Conservation (phyloP, 1,140 invertebrate genomes). For the Catajapyx aquilonaris region DNA sequence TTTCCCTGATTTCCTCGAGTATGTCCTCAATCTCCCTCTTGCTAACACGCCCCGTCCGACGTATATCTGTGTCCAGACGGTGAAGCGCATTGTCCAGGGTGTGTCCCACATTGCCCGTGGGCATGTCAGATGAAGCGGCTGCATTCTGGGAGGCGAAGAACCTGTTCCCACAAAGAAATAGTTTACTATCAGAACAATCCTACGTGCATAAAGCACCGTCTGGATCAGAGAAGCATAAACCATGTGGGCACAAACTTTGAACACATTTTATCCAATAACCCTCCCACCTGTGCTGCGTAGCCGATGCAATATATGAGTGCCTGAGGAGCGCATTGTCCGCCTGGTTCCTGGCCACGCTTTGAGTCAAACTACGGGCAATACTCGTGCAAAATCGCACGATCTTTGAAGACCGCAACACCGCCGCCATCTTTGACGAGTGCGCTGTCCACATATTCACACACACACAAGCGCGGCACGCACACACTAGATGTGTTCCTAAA, state of each 20-base stretch:
- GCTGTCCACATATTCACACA: too few species aligned
- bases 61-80: constrained; percentile 42
- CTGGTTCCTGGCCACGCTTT: constrained; percentile 29
- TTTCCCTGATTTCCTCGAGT: constrained; percentile 38
- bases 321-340: constrained; percentile 21
- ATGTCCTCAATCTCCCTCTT: constrained; percentile 47
- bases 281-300: constrained; percentile 5
- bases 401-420: constrained; percentile 40
- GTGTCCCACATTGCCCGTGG: too few species aligned
- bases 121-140: constrained; percentile 16
- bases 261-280: constrained; percentile 8
- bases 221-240: constrained; percentile 5
- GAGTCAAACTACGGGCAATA: constrained; percentile 36
- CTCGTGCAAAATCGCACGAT: constrained; percentile 42
- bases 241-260: neutral
- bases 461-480: too few species aligned
- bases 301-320: constrained; percentile 4
- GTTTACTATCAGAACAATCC: constrained; percentile 5
- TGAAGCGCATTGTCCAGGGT: constrained; percentile 37
- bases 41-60: constrained; percentile 40
- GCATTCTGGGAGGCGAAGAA: constrained; percentile 18
- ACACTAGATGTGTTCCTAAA: too few species aligned
- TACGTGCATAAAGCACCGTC: constrained; percentile 6
- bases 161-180: too few species aligned
- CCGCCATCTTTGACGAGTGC: constrained; percentile 36